These are phyloP conservation scores for Corvus hawaiiensis DNA, from an alignment of 2,113 vertebrate genomes.

Conservation along the genomic window DNA sequence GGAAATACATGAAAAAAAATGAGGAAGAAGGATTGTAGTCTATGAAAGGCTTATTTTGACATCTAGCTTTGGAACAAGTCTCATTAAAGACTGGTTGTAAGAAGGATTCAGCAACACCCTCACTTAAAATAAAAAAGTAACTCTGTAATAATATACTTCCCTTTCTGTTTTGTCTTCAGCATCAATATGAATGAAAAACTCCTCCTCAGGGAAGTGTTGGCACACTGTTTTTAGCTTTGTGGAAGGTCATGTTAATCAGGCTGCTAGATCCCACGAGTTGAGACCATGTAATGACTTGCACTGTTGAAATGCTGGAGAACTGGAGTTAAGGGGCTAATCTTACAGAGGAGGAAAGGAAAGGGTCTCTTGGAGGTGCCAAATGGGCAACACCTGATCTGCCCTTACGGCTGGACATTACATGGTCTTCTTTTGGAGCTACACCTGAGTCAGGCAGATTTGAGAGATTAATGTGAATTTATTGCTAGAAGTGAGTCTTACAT, in stretches of 20 bases:
- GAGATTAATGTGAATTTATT: neutral
- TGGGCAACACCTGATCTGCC: neutral
- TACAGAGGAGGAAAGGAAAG: neutral
- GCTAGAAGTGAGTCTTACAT: neutral
- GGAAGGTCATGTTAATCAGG: neutral
- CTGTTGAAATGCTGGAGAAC: neutral
- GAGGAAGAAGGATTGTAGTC: neutral
- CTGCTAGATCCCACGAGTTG: neutral
- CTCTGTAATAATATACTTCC: neutral
- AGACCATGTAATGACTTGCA: neutral
- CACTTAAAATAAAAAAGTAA: neutral
- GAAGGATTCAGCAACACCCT: neutral
- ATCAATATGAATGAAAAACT: neutral
- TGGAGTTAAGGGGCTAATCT: neutral
- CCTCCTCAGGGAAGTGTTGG: neutral
- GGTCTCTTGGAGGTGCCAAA: neutral
- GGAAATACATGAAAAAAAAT: neutral
- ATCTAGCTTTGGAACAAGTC: neutral
- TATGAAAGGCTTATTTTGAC: neutral
- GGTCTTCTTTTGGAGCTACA: neutral
- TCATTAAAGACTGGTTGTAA: neutral
- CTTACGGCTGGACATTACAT: neutral
- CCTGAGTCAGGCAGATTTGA: neutral
- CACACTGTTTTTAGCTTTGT: neutral
- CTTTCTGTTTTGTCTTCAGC: neutral